Evolutionary conservation across 2,797 vertebrate species (phyloP).

Genomic region (Acanthornis magna): DNA sequence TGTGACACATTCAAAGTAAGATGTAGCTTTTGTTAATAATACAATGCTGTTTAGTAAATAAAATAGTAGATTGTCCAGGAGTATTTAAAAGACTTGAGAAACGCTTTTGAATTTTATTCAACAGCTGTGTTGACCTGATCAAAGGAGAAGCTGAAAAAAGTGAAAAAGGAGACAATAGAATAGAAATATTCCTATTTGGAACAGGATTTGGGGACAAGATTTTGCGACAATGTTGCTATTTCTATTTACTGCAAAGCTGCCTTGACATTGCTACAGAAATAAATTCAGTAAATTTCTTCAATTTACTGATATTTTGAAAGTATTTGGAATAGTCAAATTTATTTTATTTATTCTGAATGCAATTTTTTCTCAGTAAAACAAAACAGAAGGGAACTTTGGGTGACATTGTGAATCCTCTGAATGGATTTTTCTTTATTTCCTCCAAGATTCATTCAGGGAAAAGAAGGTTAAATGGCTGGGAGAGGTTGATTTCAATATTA

Average conservation of each 20-base stretch:
- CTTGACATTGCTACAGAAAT: neutral
- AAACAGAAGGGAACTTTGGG: neutral
- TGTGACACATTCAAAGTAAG: neutral
- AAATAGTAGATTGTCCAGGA: neutral
- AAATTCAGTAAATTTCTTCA: neutral
- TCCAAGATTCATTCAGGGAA: no score
- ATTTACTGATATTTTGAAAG: neutral
- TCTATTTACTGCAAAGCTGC: neutral
- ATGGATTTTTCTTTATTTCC: no score
- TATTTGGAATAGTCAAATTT: neutral
- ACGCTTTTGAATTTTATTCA: neutral
- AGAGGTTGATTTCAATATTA: no score
- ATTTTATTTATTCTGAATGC: neutral
- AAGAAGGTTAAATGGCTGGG: no score
- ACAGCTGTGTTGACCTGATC: neutral
- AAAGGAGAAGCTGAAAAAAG: neutral
- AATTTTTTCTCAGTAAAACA: neutral
- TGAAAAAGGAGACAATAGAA: neutral
- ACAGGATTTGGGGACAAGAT: neutral
- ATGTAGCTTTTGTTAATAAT: neutral
- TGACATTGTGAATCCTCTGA: neutral
- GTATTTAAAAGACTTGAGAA: neutral
- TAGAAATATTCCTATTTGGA: neutral
- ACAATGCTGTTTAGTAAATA: neutral
- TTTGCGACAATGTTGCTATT: neutral